Evolutionary conservation across 2,888 invertebrate species (phyloP), one percentile per base, ranked within the genome.

Genomic region (Cynaeus angustus): DNA sequence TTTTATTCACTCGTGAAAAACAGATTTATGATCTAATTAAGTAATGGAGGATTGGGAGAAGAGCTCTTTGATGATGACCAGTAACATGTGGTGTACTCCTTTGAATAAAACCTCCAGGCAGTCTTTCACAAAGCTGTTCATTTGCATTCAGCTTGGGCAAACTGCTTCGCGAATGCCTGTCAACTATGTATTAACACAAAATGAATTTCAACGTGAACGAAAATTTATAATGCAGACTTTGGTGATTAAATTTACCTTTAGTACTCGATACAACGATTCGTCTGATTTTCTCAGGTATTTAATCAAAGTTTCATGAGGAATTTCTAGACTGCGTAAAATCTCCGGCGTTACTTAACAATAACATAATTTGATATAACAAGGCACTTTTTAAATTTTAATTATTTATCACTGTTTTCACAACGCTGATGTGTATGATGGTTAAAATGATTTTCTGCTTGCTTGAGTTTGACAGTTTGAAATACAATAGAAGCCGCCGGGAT

Each of bases 131-230:
- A 13, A 12, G 72, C 72, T 73, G 73, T 68, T 73, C 73, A 73
- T 73, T 73, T 72, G 62, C 70, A 73, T 72, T 72, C 73, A 68
- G 64, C 64, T 56, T 68, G 66, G 64, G 70, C 59, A 70, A 56
- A 38, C 65, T 71, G 52, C 46, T 53, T 66, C 62, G 61, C 37
- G 56, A 64, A 66, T 30, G 64, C 61, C 70, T 74, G 72, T 68
- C 73, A 74, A 66, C 61, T 68, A 48, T 64, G 65, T 64, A 72
- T 70, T 72, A 66, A 64, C 68, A 72, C 53, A 71, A 71, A 72
- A 72, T 71, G 68, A 72, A 72, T 72, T 70, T 72, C 71, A 68
- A 61, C 50, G 52, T 66, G 66, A 70, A 48, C 68, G 67, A 66
- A 65, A 52, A 66, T 72, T 72, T 56, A 71, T 68, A 68, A 65